phyloP scores from a whole-genome alignment of 2,888 invertebrate genomes.

The Dasysyrphus albostriatus region DNA sequence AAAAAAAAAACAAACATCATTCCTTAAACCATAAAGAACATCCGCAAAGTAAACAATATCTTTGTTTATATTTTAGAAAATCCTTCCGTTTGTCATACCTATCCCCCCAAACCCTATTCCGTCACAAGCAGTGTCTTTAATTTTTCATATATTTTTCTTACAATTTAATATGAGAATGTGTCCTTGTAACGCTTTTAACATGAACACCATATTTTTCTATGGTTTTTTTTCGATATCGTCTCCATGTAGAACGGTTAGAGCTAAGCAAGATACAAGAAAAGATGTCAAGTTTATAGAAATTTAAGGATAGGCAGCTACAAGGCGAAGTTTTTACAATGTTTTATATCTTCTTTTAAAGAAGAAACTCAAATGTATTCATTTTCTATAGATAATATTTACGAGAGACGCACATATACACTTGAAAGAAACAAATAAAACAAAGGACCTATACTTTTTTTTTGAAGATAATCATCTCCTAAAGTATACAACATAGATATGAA shows the following conservation, averaged over 20 bases:
- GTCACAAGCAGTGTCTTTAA: background rate
- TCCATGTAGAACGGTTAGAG: background rate
- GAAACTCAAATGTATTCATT: background rate
- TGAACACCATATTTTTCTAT: background rate
- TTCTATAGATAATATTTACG: background rate
- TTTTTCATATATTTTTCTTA: background rate
- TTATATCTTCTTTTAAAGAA: background rate
- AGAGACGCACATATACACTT: background rate
- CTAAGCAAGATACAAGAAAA: background rate
- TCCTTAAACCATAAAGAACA: background rate
- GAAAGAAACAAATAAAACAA: background rate
- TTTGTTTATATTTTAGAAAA: background rate
- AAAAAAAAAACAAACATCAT: background rate
- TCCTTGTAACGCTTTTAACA: constrained; percentile 1
- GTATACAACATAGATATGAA: background rate
- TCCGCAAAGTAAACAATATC: background rate
- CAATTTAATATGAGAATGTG: background rate
- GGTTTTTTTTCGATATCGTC: background rate
- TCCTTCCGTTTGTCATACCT: background rate
- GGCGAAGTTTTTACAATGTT: background rate
- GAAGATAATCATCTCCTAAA: background rate
- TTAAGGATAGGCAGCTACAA: background rate
- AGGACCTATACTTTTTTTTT: background rate
- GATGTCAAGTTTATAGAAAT: constrained; percentile 12
- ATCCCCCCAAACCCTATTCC: background rate